Evolutionary conservation across 2,888 invertebrate species (phyloP).

Genomic region (Criorhina ranunculi): DNA sequence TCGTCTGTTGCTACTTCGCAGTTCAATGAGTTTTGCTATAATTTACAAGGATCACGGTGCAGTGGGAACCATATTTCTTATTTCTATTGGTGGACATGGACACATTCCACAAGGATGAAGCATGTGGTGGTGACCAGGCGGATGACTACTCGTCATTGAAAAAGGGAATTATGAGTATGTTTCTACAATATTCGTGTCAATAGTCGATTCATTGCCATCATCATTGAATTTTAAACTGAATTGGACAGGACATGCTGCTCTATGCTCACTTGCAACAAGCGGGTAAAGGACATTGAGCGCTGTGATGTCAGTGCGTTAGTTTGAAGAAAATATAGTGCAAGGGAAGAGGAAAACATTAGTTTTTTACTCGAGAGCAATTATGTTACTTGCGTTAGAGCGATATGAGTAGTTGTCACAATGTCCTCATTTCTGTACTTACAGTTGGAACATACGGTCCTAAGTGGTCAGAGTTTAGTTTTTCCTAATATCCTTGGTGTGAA

Average conservation of each 20-base stretch:
- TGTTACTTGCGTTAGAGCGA: too few relatives aligned
- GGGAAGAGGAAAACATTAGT: too few relatives aligned
- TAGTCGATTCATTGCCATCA: conserved; percentile 7
- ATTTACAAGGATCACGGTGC: conserved; percentile 34
- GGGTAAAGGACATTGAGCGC: background rate
- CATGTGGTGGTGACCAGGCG: background rate
- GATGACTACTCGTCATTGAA: conserved; percentile 6
- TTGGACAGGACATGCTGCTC: conserved; percentile 1
- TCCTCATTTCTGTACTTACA: too few relatives aligned
- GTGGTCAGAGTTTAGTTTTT: too few relatives aligned
- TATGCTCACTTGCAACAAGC: background rate
- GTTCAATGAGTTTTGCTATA: conserved; percentile 56
- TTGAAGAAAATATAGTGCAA: background rate
- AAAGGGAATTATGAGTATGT: background rate
- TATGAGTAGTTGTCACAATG: too few relatives aligned
- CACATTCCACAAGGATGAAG: conserved; percentile 17
- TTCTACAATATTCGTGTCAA: background rate
- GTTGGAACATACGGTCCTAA: too few relatives aligned
- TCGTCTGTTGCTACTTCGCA: conserved; percentile 55
- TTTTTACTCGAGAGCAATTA: too few relatives aligned
- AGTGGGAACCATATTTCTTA: background rate
- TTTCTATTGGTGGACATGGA: conserved; percentile 4
- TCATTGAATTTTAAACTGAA: conserved; percentile 21
- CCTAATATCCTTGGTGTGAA: too few relatives aligned
- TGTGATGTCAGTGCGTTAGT: background rate